Evolutionary conservation across 2,113 vertebrate genomes (phyloP).

Genomic region (Ailurus styani): DNA sequence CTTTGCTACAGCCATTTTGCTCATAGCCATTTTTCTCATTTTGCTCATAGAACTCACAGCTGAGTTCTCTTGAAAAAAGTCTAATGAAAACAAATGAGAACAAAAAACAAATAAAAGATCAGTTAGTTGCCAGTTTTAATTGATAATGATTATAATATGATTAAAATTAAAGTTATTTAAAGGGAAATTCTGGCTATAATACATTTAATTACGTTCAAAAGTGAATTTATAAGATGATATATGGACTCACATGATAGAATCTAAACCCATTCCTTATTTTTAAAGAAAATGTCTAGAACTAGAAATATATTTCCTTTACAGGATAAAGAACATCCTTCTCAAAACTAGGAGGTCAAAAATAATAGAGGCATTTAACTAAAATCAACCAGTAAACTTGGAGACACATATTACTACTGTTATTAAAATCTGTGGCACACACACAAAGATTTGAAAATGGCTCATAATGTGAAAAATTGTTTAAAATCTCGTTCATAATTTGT

Average conservation of each 20-base stretch:
- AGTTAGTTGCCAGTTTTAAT: not conserved
- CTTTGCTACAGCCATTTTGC: not conserved
- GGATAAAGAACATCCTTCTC: not conserved
- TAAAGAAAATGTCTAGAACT: not conserved
- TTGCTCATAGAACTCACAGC: not conserved
- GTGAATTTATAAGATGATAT: not conserved
- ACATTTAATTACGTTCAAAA: not conserved
- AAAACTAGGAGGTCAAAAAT: not conserved
- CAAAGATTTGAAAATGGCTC: not conserved
- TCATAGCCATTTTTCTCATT: not conserved
- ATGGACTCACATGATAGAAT: not conserved
- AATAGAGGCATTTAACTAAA: not conserved
- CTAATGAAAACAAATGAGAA: not conserved
- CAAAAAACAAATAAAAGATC: not conserved
- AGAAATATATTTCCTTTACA: not conserved
- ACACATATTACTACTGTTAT: not conserved
- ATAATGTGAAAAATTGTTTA: not conserved
- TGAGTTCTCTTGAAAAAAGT: not conserved
- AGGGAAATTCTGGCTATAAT: not conserved
- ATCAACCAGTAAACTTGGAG: not conserved
- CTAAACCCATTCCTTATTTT: not conserved
- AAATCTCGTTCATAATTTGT: not conserved
- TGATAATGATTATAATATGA: not conserved
- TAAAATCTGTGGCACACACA: not conserved
- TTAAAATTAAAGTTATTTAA: not conserved